These are phyloP conservation scores for Dryomyza anilis DNA, from an alignment of 2,888 invertebrate genomes.

Conservation along the genomic window DNA sequence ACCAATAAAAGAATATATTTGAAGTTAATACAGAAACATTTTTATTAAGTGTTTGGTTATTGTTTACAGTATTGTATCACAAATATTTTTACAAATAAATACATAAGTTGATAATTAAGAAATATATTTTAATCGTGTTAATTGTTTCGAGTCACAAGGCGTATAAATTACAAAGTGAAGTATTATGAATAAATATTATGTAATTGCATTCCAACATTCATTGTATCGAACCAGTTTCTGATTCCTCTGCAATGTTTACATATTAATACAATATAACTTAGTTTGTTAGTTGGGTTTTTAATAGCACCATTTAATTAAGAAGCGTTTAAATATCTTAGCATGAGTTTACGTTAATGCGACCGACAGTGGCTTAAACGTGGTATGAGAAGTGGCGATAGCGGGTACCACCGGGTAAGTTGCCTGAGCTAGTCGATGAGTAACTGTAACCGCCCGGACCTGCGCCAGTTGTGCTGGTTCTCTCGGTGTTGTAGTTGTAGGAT, in stretches of 20 bases:
- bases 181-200: no score
- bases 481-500: slow-evolving; percentile 73
- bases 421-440: slow-evolving; percentile 78
- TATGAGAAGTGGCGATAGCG: slow-evolving; percentile 85
- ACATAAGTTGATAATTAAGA: slow-evolving; percentile 20
- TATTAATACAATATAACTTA: background rate
- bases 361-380: slow-evolving; percentile 72
- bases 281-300: slow-evolving; percentile 1
- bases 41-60: slow-evolving; percentile 29
- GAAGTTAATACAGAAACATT: background rate
- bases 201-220: no score
- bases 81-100: slow-evolving; percentile 38
- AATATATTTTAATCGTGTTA: slow-evolving; percentile 17
- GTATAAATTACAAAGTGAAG: no score
- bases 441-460: slow-evolving; percentile 83
- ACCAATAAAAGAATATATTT: slow-evolving; percentile 1
- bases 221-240: no score
- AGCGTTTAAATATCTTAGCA: slow-evolving; percentile 1
- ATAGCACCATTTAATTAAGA: background rate
- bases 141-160: slow-evolving; percentile 5
- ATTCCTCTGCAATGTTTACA: no score
- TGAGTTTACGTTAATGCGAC: background rate
- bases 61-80: slow-evolving; percentile 47
- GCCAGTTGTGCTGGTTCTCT: slow-evolving; percentile 73
- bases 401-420: slow-evolving; percentile 82